Evolutionary conservation across 2,888 invertebrate species (phyloP).

Genomic region (Lacanobia oleracea): DNA sequence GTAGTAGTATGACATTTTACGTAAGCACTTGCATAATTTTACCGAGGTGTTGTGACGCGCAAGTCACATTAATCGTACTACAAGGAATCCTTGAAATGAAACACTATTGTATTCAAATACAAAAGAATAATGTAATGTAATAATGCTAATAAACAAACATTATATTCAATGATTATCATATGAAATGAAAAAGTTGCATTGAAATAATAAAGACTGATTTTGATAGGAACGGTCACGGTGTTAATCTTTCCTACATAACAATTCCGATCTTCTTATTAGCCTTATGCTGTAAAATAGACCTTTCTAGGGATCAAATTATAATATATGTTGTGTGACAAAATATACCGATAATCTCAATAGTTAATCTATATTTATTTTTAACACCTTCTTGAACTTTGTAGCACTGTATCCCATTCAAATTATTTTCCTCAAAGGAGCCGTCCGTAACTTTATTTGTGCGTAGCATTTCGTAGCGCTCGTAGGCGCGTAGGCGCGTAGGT

Average conservation of each 20-base stretch:
- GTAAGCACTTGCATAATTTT: not conserved
- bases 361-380: not conserved
- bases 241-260: not conserved
- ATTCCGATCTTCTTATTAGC: too few relatives aligned
- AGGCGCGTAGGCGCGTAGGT: slow-evolving; percentile 53
- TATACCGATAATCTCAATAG: not conserved
- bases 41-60: slow-evolving; percentile 3
- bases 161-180: slow-evolving; percentile 36
- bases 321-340: not conserved
- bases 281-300: too few relatives aligned
- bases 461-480: slow-evolving; percentile 53
- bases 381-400: not conserved
- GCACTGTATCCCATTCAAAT: not conserved
- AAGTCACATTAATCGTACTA: slow-evolving; percentile 9
- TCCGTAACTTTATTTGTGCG: slow-evolving; percentile 35
- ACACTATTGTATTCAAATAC: slow-evolving; percentile 69
- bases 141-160: slow-evolving; percentile 48
- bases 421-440: too few relatives aligned
- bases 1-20: not conserved
- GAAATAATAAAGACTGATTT: slow-evolving; percentile 10
- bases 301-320: too few relatives aligned
- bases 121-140: slow-evolving; percentile 50
- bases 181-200: slow-evolving; percentile 27
- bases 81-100: slow-evolving; percentile 49
- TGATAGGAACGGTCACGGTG: not conserved